Evolutionary conservation across 2,888 invertebrate genomes (phyloP), one percentile per base, ranked within the genome.

Genomic region (Catocala nupta): DNA sequence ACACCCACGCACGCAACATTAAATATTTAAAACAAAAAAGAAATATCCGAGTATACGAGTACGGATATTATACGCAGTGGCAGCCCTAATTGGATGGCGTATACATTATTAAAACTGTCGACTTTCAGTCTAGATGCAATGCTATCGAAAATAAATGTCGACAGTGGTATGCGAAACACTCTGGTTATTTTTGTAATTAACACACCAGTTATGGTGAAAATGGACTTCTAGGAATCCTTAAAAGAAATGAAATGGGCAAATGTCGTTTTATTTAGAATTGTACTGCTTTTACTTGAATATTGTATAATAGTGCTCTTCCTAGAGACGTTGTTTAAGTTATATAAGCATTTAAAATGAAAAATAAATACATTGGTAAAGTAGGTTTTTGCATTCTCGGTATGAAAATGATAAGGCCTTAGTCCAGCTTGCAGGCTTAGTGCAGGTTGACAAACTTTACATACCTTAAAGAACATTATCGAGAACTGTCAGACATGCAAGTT

Each of bases 31-130:
- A 63, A 74, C 42, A 57, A 59, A 62, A 71, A 74, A 66, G 65
- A 56, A 74, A 72, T 70, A 70, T 58, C 65, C 65, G 49, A 55
- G 54, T 59, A 16, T 54, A 36, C 52, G 59, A 62, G 55, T 70
- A 68, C 61, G 59, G 54, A 75, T 68, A 70, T 63, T 68, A 75
- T 70, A 55, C 61, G 42, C 56, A 55, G 65, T 52, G 56, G 61
- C 66, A 80, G 55, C 78, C 80, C 77, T 79, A 68, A 77, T 77
- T 71, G 73, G 70, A 68, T 63, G 68, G 72, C 63, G 71, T 80
- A 71, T 68, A 73, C 55, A 74, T 68, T 77, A 84, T 81, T 75
- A 78, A 81, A 84, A 81, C 78, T 78, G 80, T 79, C 81, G 75
- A 78, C 81, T 76, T 75, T 65, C 69, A 68, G 71, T 67, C 65